These are phyloP conservation scores for Drosophila prostipennis DNA, from an alignment of 2,888 invertebrate genomes.

Conservation along the genomic window DNA sequence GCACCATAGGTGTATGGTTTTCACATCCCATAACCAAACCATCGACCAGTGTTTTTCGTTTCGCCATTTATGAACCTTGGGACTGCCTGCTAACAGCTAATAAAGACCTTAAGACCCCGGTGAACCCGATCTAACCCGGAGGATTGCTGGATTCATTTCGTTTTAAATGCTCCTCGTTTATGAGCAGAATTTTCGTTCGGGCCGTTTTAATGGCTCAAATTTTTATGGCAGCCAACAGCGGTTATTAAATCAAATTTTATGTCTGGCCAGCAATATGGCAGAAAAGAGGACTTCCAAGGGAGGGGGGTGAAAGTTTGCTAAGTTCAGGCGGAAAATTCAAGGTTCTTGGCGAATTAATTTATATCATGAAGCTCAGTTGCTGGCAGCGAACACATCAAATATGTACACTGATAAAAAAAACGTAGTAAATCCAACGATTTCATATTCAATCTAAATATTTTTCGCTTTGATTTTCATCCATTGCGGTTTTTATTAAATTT, in stretches of 20 bases:
- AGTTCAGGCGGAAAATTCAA: conserved; percentile 19
- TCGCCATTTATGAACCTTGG: conserved; percentile 32
- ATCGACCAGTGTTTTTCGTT: neutral
- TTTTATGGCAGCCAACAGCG: conserved; percentile 69
- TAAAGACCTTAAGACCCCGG: conserved; percentile 38
- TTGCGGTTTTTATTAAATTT: too few species aligned
- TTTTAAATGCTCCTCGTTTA: conserved; percentile 63
- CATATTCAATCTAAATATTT: too few species aligned
- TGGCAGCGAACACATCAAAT: conserved; percentile 17
- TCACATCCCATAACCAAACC: conserved; percentile 1
- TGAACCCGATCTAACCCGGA: conserved; percentile 32
- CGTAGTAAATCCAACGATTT: too few species aligned
- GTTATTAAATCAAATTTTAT: conserved; percentile 76
- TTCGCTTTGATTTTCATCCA: too few species aligned
- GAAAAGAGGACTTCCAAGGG: neutral
- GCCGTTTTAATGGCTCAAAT: conserved; percentile 62
- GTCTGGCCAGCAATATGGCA: conserved; percentile 21
- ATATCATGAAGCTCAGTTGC: conserved; percentile 4
- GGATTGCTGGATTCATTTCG: conserved; percentile 47
- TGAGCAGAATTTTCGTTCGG: conserved; percentile 30
- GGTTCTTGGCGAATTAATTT: conserved; percentile 33
- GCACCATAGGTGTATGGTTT: neutral
- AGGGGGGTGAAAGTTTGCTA: conserved; percentile 13
- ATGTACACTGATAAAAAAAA: too few species aligned
- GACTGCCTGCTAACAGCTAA: conserved; percentile 44